Evolutionary conservation across 2,888 invertebrate genomes (phyloP).

Genomic region (Encarsia formosa): DNA sequence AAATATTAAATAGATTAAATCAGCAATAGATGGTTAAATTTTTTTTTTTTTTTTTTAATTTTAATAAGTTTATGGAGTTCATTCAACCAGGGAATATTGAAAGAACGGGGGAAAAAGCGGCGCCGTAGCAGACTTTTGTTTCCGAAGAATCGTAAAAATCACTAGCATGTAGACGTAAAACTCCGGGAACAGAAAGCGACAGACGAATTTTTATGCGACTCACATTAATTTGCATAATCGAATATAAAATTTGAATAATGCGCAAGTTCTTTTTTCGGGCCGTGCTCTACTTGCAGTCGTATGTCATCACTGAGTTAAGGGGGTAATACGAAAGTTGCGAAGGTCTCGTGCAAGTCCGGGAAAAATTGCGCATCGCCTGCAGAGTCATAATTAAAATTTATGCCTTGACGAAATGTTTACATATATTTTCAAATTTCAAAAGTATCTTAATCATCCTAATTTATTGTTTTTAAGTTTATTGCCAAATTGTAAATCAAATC

Average conservation of each 20-base stretch:
- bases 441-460: too few species aligned
- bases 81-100: too few species aligned
- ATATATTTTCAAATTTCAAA: too few species aligned
- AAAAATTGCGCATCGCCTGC: constrained; percentile 5
- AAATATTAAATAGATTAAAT: too few species aligned
- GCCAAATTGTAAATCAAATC: too few species aligned
- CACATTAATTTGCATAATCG: constrained; percentile 51
- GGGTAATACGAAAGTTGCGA: constrained; percentile 19
- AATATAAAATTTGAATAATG: constrained; percentile 49
- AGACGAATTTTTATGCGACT: constrained; percentile 48
- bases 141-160: constrained; percentile 48
- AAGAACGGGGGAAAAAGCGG: constrained; percentile 27
- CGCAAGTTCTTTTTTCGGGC: constrained; percentile 30
- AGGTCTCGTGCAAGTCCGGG: constrained; percentile 1
- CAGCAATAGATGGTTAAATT: too few species aligned
- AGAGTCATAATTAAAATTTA: constrained; percentile 17
- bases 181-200: constrained; percentile 33
- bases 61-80: too few species aligned
- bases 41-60: too few species aligned
- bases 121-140: constrained; percentile 45
- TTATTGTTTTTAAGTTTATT: too few species aligned
- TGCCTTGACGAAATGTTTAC: too few species aligned
- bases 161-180: constrained; percentile 34
- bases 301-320: constrained; percentile 30
- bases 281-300: constrained; percentile 27